Evolutionary conservation across 2,888 invertebrate species (phyloP).

Genomic region (Dasysyrphus tricinctus): DNA sequence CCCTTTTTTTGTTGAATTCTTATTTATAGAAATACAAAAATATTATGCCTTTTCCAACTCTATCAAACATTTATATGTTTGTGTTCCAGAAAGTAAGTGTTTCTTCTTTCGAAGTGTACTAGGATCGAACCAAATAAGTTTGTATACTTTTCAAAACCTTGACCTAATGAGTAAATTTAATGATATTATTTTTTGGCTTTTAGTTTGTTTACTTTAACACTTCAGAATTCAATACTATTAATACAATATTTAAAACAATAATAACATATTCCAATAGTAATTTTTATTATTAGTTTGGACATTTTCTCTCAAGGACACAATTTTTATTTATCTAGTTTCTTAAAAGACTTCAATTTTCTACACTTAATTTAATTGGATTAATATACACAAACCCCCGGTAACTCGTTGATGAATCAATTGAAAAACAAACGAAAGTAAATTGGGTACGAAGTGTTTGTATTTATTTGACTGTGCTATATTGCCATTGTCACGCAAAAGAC

Average conservation of each 20-base stretch:
- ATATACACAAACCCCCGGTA: neutral
- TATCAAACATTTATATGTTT: neutral
- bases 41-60: neutral
- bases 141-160: neutral
- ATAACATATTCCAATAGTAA: neutral
- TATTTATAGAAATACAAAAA: neutral
- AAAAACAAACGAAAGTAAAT: conserved; percentile 30
- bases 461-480: conserved; percentile 53
- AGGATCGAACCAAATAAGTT: neutral
- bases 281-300: neutral
- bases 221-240: neutral
- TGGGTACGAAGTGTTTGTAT: conserved; percentile 27
- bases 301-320: neutral
- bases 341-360: neutral
- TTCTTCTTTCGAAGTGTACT: neutral
- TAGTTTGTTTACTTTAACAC: neutral
- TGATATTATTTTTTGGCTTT: neutral
- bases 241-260: neutral
- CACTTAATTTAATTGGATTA: conserved; percentile 26
- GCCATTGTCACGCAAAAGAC: conserved; percentile 60
- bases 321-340: neutral
- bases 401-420: conserved; percentile 8
- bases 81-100: neutral
- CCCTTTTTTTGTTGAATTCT: neutral
- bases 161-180: neutral